Evolutionary conservation across 35 echinoderm and acorn worm species (phyloP).

Genomic region (Lytechinus pictus): DNA sequence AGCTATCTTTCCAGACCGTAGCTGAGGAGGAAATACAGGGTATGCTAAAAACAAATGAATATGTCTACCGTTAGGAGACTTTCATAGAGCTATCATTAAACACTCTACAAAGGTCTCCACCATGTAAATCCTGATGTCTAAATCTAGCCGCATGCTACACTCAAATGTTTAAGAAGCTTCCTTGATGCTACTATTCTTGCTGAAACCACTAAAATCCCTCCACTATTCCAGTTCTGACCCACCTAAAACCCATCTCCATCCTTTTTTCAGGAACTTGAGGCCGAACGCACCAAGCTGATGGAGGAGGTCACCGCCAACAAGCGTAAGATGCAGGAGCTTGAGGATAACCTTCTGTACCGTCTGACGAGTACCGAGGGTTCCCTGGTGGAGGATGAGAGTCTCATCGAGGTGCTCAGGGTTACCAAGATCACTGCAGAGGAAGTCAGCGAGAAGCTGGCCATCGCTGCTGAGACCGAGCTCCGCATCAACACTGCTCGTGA

Average conservation of each 20-base stretch:
- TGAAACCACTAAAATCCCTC: no score
- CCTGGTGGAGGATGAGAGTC: slow-evolving; percentile 93
- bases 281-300: slow-evolving; percentile 94
- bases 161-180: no score
- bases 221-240: not conserved
- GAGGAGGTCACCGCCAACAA: slow-evolving; percentile 98
- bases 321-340: slow-evolving; percentile 97
- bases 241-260: not conserved
- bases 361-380: slow-evolving; percentile 95
- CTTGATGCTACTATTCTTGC: no score
- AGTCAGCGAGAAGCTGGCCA: slow-evolving; percentile 92
- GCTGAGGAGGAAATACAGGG: no score
- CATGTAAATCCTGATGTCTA: no score
- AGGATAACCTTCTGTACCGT: slow-evolving; percentile 94
- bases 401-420: slow-evolving; percentile 90
- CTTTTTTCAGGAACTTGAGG: slow-evolving; percentile 81
- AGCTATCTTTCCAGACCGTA: no score
- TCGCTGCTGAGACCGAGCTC: slow-evolving; percentile 92
- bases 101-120: no score
- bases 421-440: slow-evolving; percentile 96
- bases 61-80: no score
- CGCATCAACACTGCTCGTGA: slow-evolving; percentile 98
- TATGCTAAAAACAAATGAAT: no score
- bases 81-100: no score
- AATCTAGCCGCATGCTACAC: no score